Percentiles rank a stretch among this genome's conserved stretches.
Evolutionary conservation across 2,797 vertebrate species (phyloP).

Genomic region (Kryptopterus vitreolus): DNA sequence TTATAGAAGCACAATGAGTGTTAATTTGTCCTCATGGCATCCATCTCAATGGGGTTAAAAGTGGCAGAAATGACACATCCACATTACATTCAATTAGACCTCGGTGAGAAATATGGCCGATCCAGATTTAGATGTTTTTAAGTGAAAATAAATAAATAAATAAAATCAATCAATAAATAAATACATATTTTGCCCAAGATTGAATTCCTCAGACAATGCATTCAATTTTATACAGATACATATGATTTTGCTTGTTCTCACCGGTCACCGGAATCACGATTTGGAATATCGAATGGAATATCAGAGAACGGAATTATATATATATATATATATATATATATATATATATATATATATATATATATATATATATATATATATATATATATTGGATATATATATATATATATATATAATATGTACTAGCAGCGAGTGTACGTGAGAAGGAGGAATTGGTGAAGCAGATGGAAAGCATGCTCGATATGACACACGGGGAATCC

Average conservation of each 20-base stretch:
- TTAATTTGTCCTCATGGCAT: conserved; percentile 23
- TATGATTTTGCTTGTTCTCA: conserved; percentile 64
- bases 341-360: not conserved
- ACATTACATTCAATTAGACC: not conserved
- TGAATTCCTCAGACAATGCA: not conserved
- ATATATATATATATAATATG: too few species aligned
- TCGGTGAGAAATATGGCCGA: not conserved
- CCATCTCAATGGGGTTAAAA: conserved; percentile 13
- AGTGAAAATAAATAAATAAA: too few species aligned
- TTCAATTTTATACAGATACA: not conserved
- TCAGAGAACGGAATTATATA: too few species aligned
- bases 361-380: too few species aligned
- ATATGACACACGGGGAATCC: conserved; percentile 38
- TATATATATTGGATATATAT: too few species aligned
- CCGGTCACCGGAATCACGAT: conserved; percentile 65
- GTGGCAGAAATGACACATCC: conserved; percentile 12
- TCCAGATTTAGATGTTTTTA: not conserved
- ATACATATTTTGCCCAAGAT: not conserved
- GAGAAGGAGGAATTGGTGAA: too few species aligned
- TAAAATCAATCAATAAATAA: too few species aligned
- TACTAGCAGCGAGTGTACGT: not conserved
- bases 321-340: too few species aligned
- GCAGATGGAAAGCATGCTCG: too few species aligned
- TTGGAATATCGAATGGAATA: conserved; percentile 43
- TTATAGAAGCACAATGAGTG: conserved; percentile 24